Evolutionary conservation across 2,113 vertebrate species (phyloP), one percentile per base, ranked within the genome.

Genomic region (Telmatochromis sp.): DNA sequence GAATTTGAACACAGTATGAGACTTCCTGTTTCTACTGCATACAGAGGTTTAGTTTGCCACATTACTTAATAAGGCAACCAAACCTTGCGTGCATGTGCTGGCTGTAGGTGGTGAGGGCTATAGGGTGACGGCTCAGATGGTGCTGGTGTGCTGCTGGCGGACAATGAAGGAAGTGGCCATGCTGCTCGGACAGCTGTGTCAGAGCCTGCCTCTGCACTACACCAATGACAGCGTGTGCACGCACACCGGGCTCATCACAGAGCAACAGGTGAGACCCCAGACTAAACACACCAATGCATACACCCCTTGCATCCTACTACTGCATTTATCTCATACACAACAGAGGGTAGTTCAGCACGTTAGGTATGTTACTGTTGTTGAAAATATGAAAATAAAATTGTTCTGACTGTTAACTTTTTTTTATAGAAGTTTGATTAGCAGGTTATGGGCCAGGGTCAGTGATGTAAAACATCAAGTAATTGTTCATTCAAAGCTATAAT

Each of bases 151-250:
- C 88, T 99, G 98, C 92, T 99, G 99, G 99, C 96, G 98, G 94
- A 99, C 97, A 88, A 98, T 99, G 98, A 99, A 99, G 96, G 99
- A 99, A 93, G 97, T 98, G 21, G 97, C 98, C 90, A 96, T 99
- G 93, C 97, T 99, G 73, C 90, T 99, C 7, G 98, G 98, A 37
- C 96, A 97, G 2, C 92, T 99, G 89, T 99, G 98, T 94, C 98
- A 98, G 90, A 97, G 96, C 88, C 91, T 99, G 7, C 97, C 97
- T 37, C 87, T 96, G n/a, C 92, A 89, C 80, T 89, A 79, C 90
- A 89, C 47, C 81, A 28, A 57, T 9, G 79, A 86, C 54, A 17
- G 84, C n/a, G 1, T 73, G 26, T 80, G 91, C 88, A 90, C 90
- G 54, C 80, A 91, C 40, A 53, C 85, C 35, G 96, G 92, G 4